Evolutionary conservation across 2,113 vertebrate species (phyloP).

Genomic region (Synodontis membranacea): DNA sequence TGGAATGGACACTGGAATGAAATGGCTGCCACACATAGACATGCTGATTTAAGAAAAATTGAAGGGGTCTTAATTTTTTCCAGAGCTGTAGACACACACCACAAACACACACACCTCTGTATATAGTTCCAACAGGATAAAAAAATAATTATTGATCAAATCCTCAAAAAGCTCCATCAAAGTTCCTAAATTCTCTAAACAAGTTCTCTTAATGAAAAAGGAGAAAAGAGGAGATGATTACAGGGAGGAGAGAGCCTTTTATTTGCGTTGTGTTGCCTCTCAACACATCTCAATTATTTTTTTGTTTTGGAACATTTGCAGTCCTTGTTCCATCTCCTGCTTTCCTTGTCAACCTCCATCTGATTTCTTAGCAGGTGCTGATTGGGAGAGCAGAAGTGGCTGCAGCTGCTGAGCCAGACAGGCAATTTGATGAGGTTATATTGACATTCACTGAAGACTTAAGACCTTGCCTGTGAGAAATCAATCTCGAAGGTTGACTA

Average conservation of each 20-base stretch:
- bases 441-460: slow-evolving; percentile 12
- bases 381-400: slow-evolving; percentile 18
- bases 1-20: too few relatives aligned
- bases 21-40: too few relatives aligned
- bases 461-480: slow-evolving; percentile 20
- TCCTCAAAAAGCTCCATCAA: neutral
- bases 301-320: neutral
- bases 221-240: neutral
- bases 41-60: too few relatives aligned
- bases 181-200: neutral
- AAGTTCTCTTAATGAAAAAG: neutral
- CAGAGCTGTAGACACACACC: too few relatives aligned
- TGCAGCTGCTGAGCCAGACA: slow-evolving; percentile 2
- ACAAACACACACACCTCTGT: neutral
- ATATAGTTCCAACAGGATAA: neutral
- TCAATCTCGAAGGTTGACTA: slow-evolving; percentile 5
- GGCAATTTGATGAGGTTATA: slow-evolving; percentile 19
- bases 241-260: neutral
- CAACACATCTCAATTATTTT: neutral
- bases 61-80: too few relatives aligned
- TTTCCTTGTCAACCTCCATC: slow-evolving; percentile 22
- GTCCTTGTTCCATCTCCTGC: slow-evolving; percentile 24
- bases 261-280: neutral
- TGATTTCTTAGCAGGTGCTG: slow-evolving; percentile 21
- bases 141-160: neutral